These are phyloP conservation scores for Idaea dimidiata DNA, from an alignment of 2,888 invertebrate species.

Conservation along the genomic window DNA sequence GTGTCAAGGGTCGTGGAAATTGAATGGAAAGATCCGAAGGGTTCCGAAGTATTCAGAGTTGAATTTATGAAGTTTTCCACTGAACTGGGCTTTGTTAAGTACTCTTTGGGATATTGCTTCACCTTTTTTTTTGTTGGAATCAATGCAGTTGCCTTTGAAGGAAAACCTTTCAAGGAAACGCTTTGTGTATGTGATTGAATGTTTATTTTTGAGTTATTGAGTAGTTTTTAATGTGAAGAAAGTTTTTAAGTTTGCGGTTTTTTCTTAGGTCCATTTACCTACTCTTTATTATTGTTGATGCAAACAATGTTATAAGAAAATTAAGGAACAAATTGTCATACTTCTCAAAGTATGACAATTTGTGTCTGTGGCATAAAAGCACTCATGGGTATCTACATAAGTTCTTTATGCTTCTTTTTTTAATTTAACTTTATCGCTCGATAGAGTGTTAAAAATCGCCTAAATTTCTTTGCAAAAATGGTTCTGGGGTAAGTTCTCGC, in stretches of 20 bases:
- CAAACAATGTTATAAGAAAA: too few species aligned
- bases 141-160: background rate
- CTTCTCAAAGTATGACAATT: too few species aligned
- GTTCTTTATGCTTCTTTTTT: too few species aligned
- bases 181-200: slow-evolving; percentile 11
- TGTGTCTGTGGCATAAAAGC: too few species aligned
- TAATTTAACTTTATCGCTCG: too few species aligned
- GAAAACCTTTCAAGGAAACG: slow-evolving; percentile 11
- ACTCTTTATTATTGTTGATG: background rate
- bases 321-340: too few species aligned
- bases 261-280: background rate
- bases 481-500: too few species aligned
- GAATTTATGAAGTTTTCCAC: slow-evolving; percentile 5
- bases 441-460: too few species aligned
- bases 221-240: background rate
- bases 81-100: background rate
- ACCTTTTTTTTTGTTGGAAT: background rate
- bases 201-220: slow-evolving; percentile 1
- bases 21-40: slow-evolving; percentile 25
- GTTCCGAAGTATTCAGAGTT: slow-evolving; percentile 14
- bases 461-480: too few species aligned
- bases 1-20: slow-evolving; percentile 48
- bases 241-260: background rate
- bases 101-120: slow-evolving; percentile 2
- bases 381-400: too few species aligned